A percentile compares a stretch with the other conserved stretches of the same genome.
Conservation (phyloP, 2,113 vertebrate genomes). For the Psittacus erithacus region DNA sequence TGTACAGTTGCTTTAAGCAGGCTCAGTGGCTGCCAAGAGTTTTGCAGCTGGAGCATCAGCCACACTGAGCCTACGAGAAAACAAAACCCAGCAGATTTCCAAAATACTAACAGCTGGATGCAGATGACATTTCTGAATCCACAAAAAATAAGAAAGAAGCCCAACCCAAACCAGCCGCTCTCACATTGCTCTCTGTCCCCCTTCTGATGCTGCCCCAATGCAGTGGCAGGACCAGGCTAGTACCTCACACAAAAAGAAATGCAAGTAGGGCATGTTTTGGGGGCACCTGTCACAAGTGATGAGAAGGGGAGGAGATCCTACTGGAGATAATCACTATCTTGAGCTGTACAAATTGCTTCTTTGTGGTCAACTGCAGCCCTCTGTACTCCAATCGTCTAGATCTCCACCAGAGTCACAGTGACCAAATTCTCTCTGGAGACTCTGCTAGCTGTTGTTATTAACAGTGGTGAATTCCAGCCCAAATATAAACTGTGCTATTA, state of each 20-base stretch:
- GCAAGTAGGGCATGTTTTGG: not conserved
- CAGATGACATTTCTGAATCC: conserved; percentile 23
- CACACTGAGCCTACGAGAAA: not conserved
- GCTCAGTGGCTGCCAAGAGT: not conserved
- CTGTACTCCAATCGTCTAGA: not conserved
- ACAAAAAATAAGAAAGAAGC: not conserved
- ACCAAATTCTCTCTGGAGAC: not conserved
- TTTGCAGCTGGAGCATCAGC: conserved; percentile 41
- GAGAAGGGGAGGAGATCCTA: not conserved
- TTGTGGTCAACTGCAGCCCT: not conserved
- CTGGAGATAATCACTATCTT: not conserved
- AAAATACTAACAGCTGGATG: conserved; percentile 54
- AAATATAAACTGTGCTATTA: not conserved
- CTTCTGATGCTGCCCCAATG: not conserved
- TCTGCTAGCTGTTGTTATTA: not conserved
- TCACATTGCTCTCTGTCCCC: not conserved
- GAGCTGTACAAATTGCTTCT: not conserved
- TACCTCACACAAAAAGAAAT: not conserved
- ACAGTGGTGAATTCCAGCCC: not conserved
- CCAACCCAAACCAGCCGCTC: not conserved
- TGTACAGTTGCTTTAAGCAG: not conserved
- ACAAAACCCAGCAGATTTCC: conserved; percentile 37
- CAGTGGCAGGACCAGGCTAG: not conserved
- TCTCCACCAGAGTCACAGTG: not conserved
- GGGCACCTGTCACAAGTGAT: not conserved